These are phyloP conservation scores for Enoplosus armatus DNA, from an alignment of 2,797 vertebrate genomes.

Conservation along the genomic window DNA sequence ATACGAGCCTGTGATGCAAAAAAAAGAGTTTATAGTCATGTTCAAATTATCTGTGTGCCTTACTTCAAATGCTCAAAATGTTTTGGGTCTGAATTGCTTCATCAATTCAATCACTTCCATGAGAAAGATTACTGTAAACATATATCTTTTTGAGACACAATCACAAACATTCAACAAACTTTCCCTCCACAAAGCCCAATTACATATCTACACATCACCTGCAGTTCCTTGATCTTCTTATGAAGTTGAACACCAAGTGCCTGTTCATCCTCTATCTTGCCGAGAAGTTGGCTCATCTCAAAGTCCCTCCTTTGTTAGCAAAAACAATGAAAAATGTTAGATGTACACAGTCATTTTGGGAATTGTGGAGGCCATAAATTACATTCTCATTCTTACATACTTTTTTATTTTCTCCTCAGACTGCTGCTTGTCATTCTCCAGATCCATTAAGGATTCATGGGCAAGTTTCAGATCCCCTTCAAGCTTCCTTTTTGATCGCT, in stretches of 20 bases:
- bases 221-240: conserved; percentile 88
- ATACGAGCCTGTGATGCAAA: conserved; percentile 82
- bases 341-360: neutral
- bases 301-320: conserved; percentile 88
- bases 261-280: conserved; percentile 90
- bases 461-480: conserved; percentile 91
- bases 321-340: conserved; percentile 6
- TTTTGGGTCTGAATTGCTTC: too few species aligned
- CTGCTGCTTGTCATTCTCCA: conserved; percentile 91
- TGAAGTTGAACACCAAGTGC: conserved; percentile 73
- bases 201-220: conserved; percentile 74
- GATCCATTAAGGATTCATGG: conserved; percentile 88
- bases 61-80: neutral
- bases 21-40: neutral
- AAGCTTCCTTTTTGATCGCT: conserved; percentile 89
- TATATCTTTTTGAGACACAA: neutral
- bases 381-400: conserved; percentile 65
- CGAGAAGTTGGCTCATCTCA: conserved; percentile 89
- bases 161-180: neutral
- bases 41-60: neutral
- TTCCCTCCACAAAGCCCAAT: neutral
- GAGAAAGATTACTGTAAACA: neutral
- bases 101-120: too few species aligned
- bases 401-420: conserved; percentile 91
- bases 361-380: neutral